Base-by-base conservation (phyloP, 2,113 vertebrate species). In the Carassius gibelio region DNA sequence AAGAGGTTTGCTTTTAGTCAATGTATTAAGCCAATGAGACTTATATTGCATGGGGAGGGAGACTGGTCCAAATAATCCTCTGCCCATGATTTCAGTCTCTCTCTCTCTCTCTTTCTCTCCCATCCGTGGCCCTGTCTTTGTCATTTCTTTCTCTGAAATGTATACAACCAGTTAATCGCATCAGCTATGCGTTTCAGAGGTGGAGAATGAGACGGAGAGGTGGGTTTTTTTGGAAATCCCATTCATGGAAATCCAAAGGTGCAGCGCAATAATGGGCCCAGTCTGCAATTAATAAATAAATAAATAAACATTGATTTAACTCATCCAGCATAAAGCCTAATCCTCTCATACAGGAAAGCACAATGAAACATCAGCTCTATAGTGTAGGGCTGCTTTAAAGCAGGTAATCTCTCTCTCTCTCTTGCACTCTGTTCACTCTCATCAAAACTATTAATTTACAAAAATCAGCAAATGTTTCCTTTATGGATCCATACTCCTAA, bases 181-280 rank as follows among this genome's bases (percentile, higher is more conserved):
- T 80, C 57, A 45, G n/a, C 38, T n/a, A 42, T 79, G 21, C 11
- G 1, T 61, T 79, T 36, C 34, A 64, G 77, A 50, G 64, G 17
- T n/a, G 62, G 62, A 69, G 9, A 52, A 45, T 4, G 79, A 80
- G 59, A 62, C 19, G 15, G 52, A 80, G 77, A 80, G 59, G 59
- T 64, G n/a, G 57, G 36, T 80, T 80, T 80, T n/a, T 21, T 15
- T 23, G 30, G 52, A 72, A 26, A 8, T 69, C 48, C 34, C 80
- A 82, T 69, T 81, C 79, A 81, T 81, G 62, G 62, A 82, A 59
- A 82, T 82, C 45, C 45, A 68, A 83, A 72, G 45, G 50, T 52
- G 45, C 45, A 36, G 50, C 10, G 26, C 21, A 23, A 69, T 72
- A 69, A 19, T 71, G 34, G 50, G 81, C 13, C 19, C 13, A 36